Evolutionary conservation across 2,888 invertebrate genomes (phyloP), one percentile per base, ranked within the genome.

Genomic region (Andricus curvator): DNA sequence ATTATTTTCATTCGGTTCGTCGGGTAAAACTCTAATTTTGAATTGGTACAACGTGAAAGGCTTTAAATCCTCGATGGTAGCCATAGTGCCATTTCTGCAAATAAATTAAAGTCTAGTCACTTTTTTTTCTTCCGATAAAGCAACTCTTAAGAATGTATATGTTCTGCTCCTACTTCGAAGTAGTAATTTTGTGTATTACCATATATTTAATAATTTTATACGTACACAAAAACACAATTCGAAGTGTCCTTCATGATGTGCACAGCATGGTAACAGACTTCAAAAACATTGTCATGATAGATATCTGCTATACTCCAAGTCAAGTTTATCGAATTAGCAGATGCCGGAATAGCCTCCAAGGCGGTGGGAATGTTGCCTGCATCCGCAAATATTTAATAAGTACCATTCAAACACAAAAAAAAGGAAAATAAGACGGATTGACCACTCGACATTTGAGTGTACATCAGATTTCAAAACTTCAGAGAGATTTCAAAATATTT

Each of bases 31-130:
- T 84, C 95, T 94, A 5, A 97, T 95, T 86, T 95, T 94, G 86
- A 97, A 95, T 87, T 95, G 95, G 90, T 97, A 97, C 80, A 94
- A 93, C 0, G 95, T 96, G 88, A 94, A 95, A 0, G 97, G 95
- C 84, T 94, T 94, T 80, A 97, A 92, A n/a, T 94, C 94, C 22
- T 93, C 93, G 22, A 97, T 91, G 37, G 93, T 93, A 8, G 94
- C 92, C 80, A 93, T 94, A 22, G 94, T 94, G 67, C 93, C 93
- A 79, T 94, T 91, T 85, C 96, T 96, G 88, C 9, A 92, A 91
- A 60, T 17, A 25, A 78, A 56, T 33, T 17, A 37, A 56, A 62
- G 62, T 6, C 4, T 48, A 48, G 6, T 48, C 0, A 48, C 15
- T 17, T 48, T 48, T 17, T 48, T 41, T 41, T n/a, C 41, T 41